These are phyloP conservation scores for Octomys mimax DNA, from an alignment of 2,797 vertebrate species.

Conservation along the genomic window DNA sequence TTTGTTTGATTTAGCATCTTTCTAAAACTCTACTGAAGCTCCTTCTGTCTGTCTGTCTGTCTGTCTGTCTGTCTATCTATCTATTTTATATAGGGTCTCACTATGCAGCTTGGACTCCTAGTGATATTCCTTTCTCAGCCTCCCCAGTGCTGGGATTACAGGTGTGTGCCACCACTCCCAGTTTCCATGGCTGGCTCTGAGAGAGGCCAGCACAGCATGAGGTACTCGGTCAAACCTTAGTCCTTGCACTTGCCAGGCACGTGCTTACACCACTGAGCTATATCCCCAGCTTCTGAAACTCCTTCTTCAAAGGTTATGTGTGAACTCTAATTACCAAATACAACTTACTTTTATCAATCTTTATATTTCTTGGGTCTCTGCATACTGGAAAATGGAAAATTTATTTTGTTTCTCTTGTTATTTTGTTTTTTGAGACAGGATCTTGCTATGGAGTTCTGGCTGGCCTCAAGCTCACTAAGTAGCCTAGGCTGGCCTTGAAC, in stretches of 20 bases:
- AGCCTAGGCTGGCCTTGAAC: neutral
- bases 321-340: slow-evolving; percentile 48
- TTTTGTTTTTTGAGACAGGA: neutral
- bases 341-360: slow-evolving; percentile 32
- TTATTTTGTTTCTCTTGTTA: neutral
- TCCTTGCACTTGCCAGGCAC: too few relatives aligned
- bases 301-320: slow-evolving; percentile 52
- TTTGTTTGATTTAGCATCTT: slow-evolving; percentile 52
- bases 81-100: too few relatives aligned
- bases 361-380: slow-evolving; percentile 50
- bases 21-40: slow-evolving; percentile 52
- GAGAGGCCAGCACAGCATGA: too few relatives aligned
- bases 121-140: too few relatives aligned
- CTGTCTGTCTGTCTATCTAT: too few relatives aligned
- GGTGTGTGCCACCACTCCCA: too few relatives aligned
- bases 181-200: too few relatives aligned
- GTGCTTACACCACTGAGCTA: too few relatives aligned
- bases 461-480: neutral
- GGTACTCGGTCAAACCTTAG: too few relatives aligned
- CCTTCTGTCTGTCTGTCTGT: neutral
- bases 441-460: neutral
- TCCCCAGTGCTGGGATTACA: too few relatives aligned
- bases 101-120: too few relatives aligned
- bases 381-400: slow-evolving; percentile 57
- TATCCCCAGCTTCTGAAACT: neutral